phyloP scores from a whole-genome alignment of 2,113 vertebrate species.

The Microcebus jonahi region DNA sequence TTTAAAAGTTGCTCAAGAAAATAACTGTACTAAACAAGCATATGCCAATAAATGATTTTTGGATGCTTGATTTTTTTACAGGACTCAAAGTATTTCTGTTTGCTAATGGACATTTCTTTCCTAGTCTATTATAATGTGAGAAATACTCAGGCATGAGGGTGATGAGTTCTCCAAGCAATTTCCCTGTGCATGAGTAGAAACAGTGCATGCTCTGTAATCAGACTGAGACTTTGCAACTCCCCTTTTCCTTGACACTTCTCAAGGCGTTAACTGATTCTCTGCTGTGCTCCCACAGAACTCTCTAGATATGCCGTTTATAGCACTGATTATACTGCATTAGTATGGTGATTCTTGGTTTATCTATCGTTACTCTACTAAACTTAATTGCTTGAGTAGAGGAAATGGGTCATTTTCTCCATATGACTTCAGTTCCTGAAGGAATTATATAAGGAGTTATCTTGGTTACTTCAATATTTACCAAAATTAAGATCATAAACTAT shows the following conservation, averaged over 20 bases:
- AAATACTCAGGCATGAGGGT: neutral
- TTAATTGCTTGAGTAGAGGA: neutral
- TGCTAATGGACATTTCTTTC: neutral
- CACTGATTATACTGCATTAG: too few relatives aligned
- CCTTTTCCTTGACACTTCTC: neutral
- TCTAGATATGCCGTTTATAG: neutral
- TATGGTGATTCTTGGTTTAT: neutral
- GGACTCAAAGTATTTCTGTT: neutral
- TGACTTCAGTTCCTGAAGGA: neutral
- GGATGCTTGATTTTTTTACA: slow-evolving; percentile 16
- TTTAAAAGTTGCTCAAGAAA: neutral
- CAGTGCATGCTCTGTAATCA: neutral
- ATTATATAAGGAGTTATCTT: neutral
- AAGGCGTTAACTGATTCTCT: neutral
- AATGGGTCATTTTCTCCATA: neutral
- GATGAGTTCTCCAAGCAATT: neutral
- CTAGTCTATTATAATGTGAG: neutral
- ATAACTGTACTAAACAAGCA: neutral
- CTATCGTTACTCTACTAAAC: neutral
- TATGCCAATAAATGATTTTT: neutral
- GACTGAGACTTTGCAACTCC: neutral
- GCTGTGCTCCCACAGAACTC: neutral
- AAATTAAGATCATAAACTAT: neutral
- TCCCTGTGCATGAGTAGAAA: neutral
- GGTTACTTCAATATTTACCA: neutral